Percentiles rank a stretch among this genome's conserved stretches.
These are phyloP conservation scores for Irena cyanogastra DNA, from an alignment of 2,113 vertebrate genomes.

Conservation along the genomic window DNA sequence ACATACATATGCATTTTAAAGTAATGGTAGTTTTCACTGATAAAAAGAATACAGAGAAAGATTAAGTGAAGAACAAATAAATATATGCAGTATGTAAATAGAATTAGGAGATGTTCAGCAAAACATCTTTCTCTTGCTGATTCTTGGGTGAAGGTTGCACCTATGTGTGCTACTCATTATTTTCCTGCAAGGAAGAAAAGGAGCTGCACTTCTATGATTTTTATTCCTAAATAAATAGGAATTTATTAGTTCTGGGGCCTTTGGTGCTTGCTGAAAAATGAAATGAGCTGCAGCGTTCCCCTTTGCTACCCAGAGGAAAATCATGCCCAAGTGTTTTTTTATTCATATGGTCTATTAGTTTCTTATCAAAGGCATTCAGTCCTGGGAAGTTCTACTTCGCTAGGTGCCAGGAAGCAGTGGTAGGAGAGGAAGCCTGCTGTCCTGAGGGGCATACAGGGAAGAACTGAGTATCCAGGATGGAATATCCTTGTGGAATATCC, in stretches of 20 bases:
- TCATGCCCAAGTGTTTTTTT: background rate
- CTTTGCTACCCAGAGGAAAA: background rate
- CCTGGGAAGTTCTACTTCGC: background rate
- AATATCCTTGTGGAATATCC: background rate
- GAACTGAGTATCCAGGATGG: background rate
- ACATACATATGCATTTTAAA: background rate
- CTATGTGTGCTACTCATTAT: background rate
- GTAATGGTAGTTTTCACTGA: background rate
- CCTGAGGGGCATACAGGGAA: background rate
- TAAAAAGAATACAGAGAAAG: background rate
- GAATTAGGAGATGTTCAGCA: background rate
- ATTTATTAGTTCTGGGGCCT: background rate
- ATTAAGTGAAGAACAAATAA: background rate
- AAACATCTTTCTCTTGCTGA: background rate
- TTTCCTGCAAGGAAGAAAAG: background rate
- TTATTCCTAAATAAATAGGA: too few relatives aligned
- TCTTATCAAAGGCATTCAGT: background rate
- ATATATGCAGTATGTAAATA: background rate
- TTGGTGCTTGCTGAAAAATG: background rate
- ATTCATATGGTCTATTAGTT: background rate
- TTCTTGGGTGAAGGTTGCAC: background rate
- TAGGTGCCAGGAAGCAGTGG: background rate
- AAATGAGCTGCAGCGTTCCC: background rate
- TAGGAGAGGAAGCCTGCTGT: background rate
- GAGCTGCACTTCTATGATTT: background rate